Conservation (phyloP, 1,140 invertebrate genomes). For the Formica selysi region DNA sequence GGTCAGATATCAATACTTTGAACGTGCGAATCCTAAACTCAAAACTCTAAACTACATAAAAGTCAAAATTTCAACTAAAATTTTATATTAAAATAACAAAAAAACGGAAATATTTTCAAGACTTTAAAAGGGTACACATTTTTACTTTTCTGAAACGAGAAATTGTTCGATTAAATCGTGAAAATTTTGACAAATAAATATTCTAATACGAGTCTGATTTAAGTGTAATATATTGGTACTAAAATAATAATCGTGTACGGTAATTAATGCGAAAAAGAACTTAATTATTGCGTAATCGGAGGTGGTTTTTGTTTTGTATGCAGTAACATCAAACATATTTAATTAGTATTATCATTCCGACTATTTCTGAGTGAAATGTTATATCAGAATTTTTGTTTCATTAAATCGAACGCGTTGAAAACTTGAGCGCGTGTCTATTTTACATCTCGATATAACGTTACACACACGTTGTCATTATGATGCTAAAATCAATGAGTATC, state of each 20-base stretch:
- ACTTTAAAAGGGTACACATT: not conserved
- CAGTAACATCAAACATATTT: constrained; percentile 12
- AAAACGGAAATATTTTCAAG: not conserved
- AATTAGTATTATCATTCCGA: constrained; percentile 15
- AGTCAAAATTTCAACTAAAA: not conserved
- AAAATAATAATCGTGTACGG: not conserved
- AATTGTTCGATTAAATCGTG: not conserved
- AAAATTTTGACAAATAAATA: not conserved
- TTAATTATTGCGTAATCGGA: constrained; percentile 41
- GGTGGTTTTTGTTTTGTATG: not conserved
- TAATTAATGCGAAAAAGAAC: constrained; percentile 10
- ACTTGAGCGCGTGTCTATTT: not conserved
- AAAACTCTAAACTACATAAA: not conserved
- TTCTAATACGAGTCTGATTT: constrained; percentile 3
- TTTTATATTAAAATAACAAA: not conserved
- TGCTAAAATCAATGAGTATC: constrained; percentile 39
- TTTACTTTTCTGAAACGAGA: not conserved
- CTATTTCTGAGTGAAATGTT: not conserved
- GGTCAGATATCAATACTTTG: constrained; percentile 34
- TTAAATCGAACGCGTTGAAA: constrained; percentile 32
- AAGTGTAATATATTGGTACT: not conserved
- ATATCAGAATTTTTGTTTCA: constrained; percentile 40
- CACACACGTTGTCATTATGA: constrained; percentile 15
- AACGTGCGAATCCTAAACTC: constrained; percentile 25
- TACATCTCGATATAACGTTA: not conserved